Percentiles rank a stretch among this genome's conserved stretches.
These are phyloP conservation scores for Achatina immaculata DNA, from an alignment of 1,140 invertebrate species.

Conservation along the genomic window DNA sequence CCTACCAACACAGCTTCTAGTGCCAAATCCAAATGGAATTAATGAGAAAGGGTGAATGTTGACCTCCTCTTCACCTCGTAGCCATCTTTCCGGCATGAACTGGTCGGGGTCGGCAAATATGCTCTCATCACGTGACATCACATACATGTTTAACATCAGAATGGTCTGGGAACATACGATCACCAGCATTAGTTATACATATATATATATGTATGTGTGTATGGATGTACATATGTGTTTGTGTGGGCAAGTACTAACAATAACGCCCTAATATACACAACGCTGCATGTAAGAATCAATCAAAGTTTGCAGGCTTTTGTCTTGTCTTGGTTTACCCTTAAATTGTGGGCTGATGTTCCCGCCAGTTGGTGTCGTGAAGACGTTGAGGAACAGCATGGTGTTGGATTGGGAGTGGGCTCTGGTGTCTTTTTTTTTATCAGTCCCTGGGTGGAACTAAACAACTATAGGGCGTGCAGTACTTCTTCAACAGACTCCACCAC, in stretches of 20 bases:
- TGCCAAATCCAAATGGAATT: conserved; percentile 59
- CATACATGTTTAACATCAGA: conserved; percentile 57
- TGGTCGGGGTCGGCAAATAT: conserved; percentile 59
- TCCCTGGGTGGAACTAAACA: too few relatives aligned
- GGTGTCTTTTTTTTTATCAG: too few relatives aligned
- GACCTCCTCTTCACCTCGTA: conserved; percentile 51
- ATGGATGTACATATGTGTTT: background rate
- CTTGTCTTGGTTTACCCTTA: too few relatives aligned
- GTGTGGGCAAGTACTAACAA: too few relatives aligned
- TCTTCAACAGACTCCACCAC: too few relatives aligned
- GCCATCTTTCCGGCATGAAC: conserved; percentile 66
- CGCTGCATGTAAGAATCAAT: background rate
- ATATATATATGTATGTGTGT: too few relatives aligned
- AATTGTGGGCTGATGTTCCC: too few relatives aligned
- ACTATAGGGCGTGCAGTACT: too few relatives aligned
- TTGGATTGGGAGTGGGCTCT: too few relatives aligned
- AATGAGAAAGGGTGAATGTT: conserved; percentile 55
- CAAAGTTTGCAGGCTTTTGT: too few relatives aligned
- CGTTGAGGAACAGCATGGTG: too few relatives aligned
- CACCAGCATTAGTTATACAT: background rate
- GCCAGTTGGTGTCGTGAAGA: too few relatives aligned
- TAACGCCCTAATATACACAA: background rate
- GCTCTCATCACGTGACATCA: conserved; percentile 57
- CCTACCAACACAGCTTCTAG: conserved; percentile 57
- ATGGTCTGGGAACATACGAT: conserved; percentile 58